Percentiles rank a stretch among this genome's conserved stretches.
Conservation (phyloP, 1,140 invertebrate species). For the Drosophila orosa region DNA sequence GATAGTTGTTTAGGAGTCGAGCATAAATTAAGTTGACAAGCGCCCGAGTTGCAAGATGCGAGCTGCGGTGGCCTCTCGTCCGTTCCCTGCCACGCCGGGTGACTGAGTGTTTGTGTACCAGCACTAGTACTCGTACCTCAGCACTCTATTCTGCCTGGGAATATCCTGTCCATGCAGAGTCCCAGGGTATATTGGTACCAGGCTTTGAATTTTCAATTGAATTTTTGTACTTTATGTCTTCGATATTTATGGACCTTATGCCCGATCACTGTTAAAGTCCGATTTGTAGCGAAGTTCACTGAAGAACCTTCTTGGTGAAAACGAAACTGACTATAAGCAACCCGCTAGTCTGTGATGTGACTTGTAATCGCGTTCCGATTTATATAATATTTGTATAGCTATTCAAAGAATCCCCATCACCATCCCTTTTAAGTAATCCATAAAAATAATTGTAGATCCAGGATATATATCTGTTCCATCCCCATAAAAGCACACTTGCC, state of each 20-base stretch:
- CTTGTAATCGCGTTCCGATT: neutral
- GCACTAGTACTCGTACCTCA: slow-evolving; percentile 48
- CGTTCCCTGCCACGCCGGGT: slow-evolving; percentile 29
- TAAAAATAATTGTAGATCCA: neutral
- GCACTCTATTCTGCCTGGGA: slow-evolving; percentile 29
- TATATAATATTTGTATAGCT: neutral
- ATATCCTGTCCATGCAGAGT: neutral
- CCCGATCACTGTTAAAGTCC: too few relatives aligned
- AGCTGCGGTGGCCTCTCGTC: slow-evolving; percentile 26
- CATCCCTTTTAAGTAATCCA: neutral
- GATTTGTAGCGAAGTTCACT: neutral
- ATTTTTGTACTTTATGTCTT: too few relatives aligned
- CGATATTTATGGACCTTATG: too few relatives aligned
- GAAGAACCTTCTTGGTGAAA: too few relatives aligned
- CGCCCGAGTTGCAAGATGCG: slow-evolving; percentile 38
- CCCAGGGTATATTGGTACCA: neutral
- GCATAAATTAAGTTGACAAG: slow-evolving; percentile 82
- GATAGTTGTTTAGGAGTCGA: slow-evolving; percentile 58
- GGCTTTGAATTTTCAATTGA: neutral
- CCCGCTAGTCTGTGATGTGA: too few relatives aligned
- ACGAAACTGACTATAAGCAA: too few relatives aligned
- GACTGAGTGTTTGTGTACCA: slow-evolving; percentile 47
- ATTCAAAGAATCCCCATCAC: neutral
- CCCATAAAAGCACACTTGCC: too few relatives aligned
- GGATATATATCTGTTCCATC: neutral